These are phyloP conservation scores for Malurus splendens DNA, from an alignment of 2,797 vertebrate genomes.

Conservation along the genomic window DNA sequence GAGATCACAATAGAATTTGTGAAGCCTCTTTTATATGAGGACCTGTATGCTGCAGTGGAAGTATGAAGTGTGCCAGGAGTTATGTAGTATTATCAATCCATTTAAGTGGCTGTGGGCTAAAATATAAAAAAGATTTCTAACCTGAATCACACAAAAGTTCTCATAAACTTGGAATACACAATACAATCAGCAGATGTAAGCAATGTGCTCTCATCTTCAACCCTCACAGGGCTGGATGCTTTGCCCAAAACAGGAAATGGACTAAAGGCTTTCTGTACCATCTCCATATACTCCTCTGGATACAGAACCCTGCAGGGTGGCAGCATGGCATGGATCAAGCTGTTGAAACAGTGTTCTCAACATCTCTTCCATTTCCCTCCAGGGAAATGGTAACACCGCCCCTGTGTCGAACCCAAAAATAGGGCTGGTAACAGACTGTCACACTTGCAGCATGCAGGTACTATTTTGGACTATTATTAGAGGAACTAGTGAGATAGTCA, in stretches of 20 bases:
- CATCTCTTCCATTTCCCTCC: background rate
- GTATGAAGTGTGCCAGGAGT: background rate
- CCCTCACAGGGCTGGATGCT: background rate
- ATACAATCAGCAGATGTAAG: background rate
- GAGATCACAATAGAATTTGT: background rate
- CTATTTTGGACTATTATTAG: background rate
- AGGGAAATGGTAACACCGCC: background rate
- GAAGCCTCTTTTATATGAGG: background rate
- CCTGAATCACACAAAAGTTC: background rate
- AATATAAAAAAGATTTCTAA: background rate
- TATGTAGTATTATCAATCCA: background rate
- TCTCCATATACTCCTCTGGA: background rate
- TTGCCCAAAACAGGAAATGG: background rate
- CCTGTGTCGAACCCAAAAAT: accelerated
- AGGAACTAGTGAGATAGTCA: background rate
- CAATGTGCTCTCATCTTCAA: background rate
- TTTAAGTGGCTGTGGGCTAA: background rate
- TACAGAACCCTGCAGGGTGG: background rate
- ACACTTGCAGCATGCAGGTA: background rate
- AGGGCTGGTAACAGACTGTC: background rate
- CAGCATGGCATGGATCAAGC: accelerated
- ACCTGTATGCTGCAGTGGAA: background rate
- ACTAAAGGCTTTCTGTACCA: background rate
- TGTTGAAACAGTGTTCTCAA: background rate
- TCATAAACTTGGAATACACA: background rate